Conservation (phyloP, 37 sponge, comb jelly and placozoan genomes). For the Mnemiopsis leidyi region DNA sequence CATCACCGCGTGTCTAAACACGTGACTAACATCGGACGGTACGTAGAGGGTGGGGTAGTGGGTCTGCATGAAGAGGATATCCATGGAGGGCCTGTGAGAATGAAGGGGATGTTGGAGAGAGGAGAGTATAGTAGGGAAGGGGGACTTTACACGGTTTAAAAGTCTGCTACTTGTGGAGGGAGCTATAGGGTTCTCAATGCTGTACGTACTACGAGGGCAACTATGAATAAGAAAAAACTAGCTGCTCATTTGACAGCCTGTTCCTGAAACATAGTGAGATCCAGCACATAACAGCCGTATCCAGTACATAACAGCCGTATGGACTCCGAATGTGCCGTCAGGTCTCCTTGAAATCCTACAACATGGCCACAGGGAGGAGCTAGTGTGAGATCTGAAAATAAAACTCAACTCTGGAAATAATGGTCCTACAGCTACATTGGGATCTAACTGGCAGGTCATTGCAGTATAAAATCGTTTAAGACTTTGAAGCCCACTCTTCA, state of each 20-base stretch:
- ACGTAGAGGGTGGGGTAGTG: conserved; percentile 14
- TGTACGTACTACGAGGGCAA: no score
- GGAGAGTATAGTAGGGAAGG: background rate
- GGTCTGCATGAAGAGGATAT: background rate
- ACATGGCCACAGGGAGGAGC: no score
- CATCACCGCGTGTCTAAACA: conserved; percentile 20
- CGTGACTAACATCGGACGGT: background rate
- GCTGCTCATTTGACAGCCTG: no score
- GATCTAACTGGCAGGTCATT: background rate
- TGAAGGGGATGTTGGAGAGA: background rate
- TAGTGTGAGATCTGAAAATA: no score
- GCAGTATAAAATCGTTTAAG: background rate
- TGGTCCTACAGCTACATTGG: background rate
- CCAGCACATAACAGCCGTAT: no score
- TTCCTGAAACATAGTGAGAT: no score
- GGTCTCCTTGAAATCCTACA: no score
- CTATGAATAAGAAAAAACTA: no score
- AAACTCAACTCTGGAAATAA: background rate
- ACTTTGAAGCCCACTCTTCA: background rate
- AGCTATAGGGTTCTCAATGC: no score
- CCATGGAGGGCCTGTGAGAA: conserved; percentile 16
- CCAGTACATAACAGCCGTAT: no score
- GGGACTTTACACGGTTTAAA: background rate
- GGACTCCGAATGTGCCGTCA: no score
- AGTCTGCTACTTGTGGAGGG: no score